Evolutionary conservation across 35 echinoderm and acorn worm genomes (phyloP).

Genomic region (Apostichopus japonicus): DNA sequence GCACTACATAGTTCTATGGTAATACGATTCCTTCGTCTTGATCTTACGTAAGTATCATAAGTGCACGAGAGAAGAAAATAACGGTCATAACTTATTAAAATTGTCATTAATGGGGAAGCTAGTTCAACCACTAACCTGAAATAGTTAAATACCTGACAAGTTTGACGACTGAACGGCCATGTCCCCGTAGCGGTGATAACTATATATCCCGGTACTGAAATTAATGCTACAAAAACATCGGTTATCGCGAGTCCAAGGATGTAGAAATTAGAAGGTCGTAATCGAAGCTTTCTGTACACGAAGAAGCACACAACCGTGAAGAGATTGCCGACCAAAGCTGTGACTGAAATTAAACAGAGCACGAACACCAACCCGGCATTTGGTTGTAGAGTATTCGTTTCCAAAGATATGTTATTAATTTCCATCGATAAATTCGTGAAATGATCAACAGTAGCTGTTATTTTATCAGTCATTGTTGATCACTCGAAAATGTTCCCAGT

Average conservation of each 20-base stretch:
- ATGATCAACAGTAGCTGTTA: background rate
- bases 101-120: constrained; percentile 17
- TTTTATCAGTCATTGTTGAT: no score
- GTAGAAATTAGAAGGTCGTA: constrained; percentile 3
- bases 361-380: background rate
- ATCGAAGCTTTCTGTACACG: background rate
- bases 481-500: no score
- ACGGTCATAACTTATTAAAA: constrained; percentile 21
- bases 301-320: constrained; percentile 19
- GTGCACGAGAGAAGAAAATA: background rate
- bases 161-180: background rate
- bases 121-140: background rate
- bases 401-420: no score
- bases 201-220: background rate
- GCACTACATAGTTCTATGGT: background rate
- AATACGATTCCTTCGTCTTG: background rate
- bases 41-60: constrained; percentile 29
- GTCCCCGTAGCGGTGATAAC: background rate
- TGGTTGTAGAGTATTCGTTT: background rate
- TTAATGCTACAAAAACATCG: background rate
- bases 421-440: background rate
- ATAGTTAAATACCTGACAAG: constrained; percentile 11
- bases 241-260: constrained; percentile 17
- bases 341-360: background rate
- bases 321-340: background rate